Conservation (phyloP, 2,888 invertebrate genomes). For the Ernsta delagoae region DNA sequence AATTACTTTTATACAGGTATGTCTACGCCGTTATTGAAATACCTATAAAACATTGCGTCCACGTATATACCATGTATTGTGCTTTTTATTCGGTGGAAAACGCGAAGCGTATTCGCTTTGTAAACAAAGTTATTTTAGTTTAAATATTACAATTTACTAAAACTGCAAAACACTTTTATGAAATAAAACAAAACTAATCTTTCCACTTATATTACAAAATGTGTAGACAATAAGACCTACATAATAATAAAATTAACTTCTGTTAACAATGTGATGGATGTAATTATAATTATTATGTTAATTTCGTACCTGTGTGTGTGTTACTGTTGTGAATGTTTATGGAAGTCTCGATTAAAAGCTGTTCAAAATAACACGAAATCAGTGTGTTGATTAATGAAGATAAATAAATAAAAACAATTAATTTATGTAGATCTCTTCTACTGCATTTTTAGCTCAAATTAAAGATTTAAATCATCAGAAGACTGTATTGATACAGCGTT, state of each 20-base stretch:
- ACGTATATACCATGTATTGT: conserved; percentile 37
- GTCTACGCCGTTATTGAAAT: conserved; percentile 24
- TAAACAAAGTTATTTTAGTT: not conserved
- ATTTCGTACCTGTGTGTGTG: conserved; percentile 1
- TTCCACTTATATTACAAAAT: conserved; percentile 1
- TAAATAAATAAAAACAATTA: too few relatives aligned
- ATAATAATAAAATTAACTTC: conserved; percentile 5
- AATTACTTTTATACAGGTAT: too few relatives aligned
- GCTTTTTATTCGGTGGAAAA: conserved; percentile 39
- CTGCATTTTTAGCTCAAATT: too few relatives aligned
- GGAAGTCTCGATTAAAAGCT: not conserved
- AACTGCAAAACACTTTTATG: not conserved
- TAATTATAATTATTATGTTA: not conserved
- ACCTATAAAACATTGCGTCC: conserved; percentile 42
- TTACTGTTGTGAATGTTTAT: not conserved
- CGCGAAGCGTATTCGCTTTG: conserved; percentile 24
- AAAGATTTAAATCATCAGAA: not conserved
- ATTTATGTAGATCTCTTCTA: too few relatives aligned
- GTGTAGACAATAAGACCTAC: conserved; percentile 32
- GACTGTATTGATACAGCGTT: not conserved
- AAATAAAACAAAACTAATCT: not conserved
- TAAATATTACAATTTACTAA: too few relatives aligned
- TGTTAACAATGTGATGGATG: not conserved
- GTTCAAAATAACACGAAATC: not conserved
- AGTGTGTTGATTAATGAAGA: too few relatives aligned